These are phyloP conservation scores for Flexamia atlantica DNA, from an alignment of 2,888 invertebrate species.

Conservation along the genomic window DNA sequence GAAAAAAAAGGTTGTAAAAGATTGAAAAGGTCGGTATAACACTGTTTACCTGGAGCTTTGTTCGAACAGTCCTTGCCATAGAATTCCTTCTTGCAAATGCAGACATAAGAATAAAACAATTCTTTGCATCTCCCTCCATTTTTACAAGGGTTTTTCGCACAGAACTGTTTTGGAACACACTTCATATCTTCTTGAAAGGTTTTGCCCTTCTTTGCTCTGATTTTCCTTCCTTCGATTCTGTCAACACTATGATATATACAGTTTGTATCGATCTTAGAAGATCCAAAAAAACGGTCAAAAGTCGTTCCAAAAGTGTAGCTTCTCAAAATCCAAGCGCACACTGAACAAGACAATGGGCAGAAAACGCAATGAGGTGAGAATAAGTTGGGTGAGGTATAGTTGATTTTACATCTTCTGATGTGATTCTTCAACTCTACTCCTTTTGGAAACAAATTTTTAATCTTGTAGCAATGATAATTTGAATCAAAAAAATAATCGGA, in stretches of 20 bases:
- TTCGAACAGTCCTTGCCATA: constrained; percentile 61
- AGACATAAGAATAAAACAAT: constrained; percentile 38
- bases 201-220: neutral
- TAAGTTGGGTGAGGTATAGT: neutral
- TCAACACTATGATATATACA: neutral
- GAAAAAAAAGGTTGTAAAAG: no score
- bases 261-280: neutral
- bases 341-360: neutral
- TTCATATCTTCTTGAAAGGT: neutral
- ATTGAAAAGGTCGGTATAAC: no score
- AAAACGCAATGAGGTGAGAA: neutral
- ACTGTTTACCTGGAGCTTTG: no score
- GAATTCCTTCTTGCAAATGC: constrained; percentile 21
- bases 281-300: neutral
- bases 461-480: neutral
- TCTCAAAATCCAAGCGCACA: neutral
- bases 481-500: neutral
- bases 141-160: constrained; percentile 21
- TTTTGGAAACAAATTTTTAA: neutral
- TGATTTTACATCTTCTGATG: constrained; percentile 12
- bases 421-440: no score
- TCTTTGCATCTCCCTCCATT: constrained; percentile 51
- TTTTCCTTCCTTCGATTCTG: neutral
- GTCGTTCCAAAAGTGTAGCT: neutral
- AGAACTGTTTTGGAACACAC: constrained; percentile 4